These are phyloP conservation scores for Galeruca laticollis DNA, from an alignment of 2,888 invertebrate genomes.

Conservation along the genomic window DNA sequence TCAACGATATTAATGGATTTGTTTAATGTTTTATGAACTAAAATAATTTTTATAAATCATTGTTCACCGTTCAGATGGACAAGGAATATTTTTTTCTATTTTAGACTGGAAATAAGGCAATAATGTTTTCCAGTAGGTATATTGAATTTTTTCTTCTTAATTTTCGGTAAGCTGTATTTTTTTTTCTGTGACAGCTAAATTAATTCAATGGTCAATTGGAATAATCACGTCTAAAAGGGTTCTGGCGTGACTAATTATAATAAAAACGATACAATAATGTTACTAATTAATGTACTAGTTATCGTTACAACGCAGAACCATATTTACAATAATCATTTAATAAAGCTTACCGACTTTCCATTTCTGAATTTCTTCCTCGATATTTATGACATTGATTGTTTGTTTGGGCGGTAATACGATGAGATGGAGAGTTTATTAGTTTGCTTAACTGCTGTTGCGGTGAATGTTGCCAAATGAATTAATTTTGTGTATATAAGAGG, in stretches of 20 bases:
- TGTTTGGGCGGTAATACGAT: constrained; percentile 1
- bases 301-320: not conserved
- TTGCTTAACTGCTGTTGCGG: not conserved
- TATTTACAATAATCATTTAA: not conserved
- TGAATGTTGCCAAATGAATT: constrained; percentile 3
- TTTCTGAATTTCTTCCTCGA: not conserved
- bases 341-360: not conserved
- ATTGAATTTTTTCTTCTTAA: no score
- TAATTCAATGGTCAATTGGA: not conserved
- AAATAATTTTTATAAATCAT: no score
- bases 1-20: no score
- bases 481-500: not conserved
- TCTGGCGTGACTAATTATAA: not conserved
- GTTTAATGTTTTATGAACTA: no score
- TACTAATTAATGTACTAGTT: not conserved
- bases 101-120: no score
- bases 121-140: no score
- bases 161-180: no score
- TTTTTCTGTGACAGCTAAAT: no score
- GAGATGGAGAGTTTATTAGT: not conserved
- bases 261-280: not conserved
- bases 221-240: not conserved
- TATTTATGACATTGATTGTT: constrained; percentile 11
- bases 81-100: no score
- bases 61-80: no score